Evolutionary conservation across 2,113 vertebrate genomes (phyloP).

Genomic region (Sturnira hondurensis): DNA sequence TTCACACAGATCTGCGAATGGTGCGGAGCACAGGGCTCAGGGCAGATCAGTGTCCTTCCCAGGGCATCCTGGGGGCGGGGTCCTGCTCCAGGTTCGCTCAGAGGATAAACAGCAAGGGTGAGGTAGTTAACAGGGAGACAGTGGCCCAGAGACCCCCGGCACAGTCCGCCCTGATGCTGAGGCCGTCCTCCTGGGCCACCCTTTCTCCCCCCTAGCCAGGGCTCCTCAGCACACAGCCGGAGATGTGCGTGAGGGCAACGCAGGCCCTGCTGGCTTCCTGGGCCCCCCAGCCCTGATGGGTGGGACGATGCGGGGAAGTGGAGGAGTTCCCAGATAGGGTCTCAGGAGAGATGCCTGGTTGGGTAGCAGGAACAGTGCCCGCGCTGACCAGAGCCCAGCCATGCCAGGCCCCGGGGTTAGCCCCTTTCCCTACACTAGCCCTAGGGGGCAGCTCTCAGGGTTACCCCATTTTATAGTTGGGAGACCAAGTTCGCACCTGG

Average conservation of each 20-base stretch:
- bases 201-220: neutral
- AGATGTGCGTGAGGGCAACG: accelerated
- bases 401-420: accelerated
- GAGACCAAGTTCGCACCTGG: neutral
- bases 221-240: neutral
- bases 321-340: neutral
- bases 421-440: no score
- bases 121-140: neutral
- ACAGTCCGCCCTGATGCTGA: neutral
- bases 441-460: accelerated
- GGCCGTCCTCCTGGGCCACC: accelerated
- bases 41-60: neutral
- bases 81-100: neutral
- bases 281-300: accelerated
- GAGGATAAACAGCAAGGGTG: neutral
- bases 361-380: accelerated
- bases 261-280: neutral
- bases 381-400: neutral
- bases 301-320: neutral
- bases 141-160: accelerated
- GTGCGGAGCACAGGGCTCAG: neutral
- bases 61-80: neutral
- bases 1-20: neutral
- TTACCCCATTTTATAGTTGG: neutral
- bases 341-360: neutral